phyloP scores from a whole-genome alignment of 2,113 vertebrate species.

The Sula dactylatra region DNA sequence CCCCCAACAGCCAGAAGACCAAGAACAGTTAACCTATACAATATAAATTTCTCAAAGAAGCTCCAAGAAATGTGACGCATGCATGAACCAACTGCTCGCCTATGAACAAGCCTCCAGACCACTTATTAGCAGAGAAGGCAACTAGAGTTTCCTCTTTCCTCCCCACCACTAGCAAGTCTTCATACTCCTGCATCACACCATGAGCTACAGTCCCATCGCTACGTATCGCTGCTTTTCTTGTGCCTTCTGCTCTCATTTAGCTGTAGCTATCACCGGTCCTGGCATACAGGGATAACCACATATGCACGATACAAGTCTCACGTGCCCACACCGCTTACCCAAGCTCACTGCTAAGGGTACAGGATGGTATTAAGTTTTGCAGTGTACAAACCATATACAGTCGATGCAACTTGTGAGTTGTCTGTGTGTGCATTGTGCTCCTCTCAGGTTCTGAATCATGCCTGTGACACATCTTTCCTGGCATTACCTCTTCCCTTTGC shows the following conservation, averaged over 20 bases:
- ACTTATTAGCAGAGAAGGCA: no score
- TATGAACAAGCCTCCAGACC: neutral
- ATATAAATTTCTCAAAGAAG: neutral
- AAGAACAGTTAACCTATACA: neutral
- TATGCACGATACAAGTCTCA: accelerated
- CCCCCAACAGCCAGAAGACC: neutral
- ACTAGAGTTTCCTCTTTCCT: neutral
- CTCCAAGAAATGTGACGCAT: neutral
- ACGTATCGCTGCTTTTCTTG: neutral
- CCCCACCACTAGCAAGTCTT: neutral
- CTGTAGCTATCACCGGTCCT: neutral
- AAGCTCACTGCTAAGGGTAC: accelerated
- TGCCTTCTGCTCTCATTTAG: neutral
- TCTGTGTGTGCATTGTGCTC: accelerated
- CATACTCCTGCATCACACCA: neutral
- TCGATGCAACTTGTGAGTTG: neutral
- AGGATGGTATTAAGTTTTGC: no score
- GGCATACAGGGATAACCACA: neutral
- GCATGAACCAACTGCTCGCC: neutral
- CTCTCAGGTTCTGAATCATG: neutral
- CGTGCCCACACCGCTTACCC: accelerated
- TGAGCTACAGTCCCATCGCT: neutral
- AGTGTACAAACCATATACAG: neutral
- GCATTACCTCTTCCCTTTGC: neutral
- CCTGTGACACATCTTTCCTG: neutral